phyloP scores from a whole-genome alignment of 2,797 vertebrate species.

The Craterocephalus amniculus region DNA sequence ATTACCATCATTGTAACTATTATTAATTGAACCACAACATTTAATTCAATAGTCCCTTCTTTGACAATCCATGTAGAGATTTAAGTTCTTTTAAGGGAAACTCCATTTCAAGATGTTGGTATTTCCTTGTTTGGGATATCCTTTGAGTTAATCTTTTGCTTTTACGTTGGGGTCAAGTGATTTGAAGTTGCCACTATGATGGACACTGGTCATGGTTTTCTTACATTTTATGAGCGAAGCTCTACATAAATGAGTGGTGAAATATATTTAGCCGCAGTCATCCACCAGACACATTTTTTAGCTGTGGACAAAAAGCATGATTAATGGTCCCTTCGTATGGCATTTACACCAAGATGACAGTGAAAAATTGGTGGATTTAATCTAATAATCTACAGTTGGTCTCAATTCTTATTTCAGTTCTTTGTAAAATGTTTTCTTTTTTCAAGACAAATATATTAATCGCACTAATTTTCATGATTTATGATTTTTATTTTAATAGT shows the following conservation, averaged over 20 bases:
- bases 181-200: neutral
- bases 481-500: too few species aligned
- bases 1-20: neutral
- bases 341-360: too few species aligned
- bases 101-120: neutral
- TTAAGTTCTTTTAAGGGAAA: neutral
- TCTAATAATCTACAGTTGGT: too few species aligned
- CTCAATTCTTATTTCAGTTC: too few species aligned
- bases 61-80: neutral
- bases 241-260: neutral
- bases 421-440: too few species aligned
- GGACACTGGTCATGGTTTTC: neutral
- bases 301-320: too few species aligned
- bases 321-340: too few species aligned
- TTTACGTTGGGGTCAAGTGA: neutral
- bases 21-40: neutral
- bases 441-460: too few species aligned
- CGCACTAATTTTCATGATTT: too few species aligned
- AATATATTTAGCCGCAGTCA: neutral
- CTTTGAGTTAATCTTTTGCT: neutral
- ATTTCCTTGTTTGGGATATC: neutral
- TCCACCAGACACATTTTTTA: neutral
- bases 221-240: neutral
- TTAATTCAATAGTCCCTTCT: neutral
- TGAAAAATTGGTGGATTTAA: too few species aligned